A percentile compares a stretch with the other conserved stretches of the same genome.
phyloP scores from a whole-genome alignment of 2,113 vertebrate genomes.

The Elephas maximus region DNA sequence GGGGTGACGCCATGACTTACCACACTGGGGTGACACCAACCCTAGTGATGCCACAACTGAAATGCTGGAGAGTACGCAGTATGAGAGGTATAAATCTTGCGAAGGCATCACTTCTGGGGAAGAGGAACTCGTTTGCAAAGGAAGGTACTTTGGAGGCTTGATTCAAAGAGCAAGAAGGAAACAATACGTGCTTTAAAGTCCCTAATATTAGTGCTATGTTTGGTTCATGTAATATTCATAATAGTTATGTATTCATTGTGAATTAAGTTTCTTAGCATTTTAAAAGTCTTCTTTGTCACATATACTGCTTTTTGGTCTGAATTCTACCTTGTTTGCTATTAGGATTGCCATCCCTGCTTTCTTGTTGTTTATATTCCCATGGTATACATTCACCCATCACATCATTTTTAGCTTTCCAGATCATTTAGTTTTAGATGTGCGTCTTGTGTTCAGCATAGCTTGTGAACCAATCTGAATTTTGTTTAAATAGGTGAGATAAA shows the following conservation, averaged over 20 bases:
- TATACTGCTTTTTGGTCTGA: not conserved
- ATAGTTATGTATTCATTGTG: not conserved
- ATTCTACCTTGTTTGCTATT: not conserved
- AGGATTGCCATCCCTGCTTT: not conserved
- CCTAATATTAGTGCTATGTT: not conserved
- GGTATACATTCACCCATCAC: not conserved
- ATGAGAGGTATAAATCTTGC: not conserved
- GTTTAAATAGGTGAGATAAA: not conserved
- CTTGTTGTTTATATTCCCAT: not conserved
- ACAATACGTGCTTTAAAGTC: not conserved
- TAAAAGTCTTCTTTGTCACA: not conserved
- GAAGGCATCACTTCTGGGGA: not conserved
- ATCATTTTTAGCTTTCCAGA: not conserved
- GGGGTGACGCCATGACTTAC: too few species aligned
- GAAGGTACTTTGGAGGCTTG: not conserved
- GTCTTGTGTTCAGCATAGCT: not conserved
- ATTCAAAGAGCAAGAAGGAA: not conserved
- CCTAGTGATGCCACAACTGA: too few species aligned
- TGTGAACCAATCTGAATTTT: not conserved
- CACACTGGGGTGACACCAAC: too few species aligned
- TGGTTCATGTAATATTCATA: not conserved
- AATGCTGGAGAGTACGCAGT: not conserved
- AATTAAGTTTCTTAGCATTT: not conserved
- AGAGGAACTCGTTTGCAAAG: not conserved
- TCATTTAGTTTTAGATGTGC: not conserved